Conservation (phyloP, 2,113 vertebrate species). For the Thinocorus orbignyianus region DNA sequence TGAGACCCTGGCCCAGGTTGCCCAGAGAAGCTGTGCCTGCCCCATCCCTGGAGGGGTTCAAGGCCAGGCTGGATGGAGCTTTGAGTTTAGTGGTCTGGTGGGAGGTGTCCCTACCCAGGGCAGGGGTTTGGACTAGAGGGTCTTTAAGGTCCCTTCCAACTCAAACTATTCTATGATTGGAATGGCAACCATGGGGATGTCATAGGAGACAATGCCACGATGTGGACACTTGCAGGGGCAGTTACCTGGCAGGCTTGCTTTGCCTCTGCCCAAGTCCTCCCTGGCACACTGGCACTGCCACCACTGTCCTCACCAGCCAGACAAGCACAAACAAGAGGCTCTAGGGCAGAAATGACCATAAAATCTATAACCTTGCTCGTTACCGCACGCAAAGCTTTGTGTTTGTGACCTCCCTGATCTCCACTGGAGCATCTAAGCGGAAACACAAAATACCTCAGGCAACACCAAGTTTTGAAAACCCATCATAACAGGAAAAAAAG, state of each 20-base stretch:
- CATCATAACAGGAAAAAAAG: not conserved
- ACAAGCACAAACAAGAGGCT: not conserved
- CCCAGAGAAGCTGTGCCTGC: too few relatives aligned
- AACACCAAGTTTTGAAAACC: not conserved
- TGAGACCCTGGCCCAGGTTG: too few relatives aligned
- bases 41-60: too few relatives aligned
- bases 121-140: too few relatives aligned
- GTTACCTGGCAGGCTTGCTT: not conserved
- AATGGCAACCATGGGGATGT: too few relatives aligned
- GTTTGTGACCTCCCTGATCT: not conserved
- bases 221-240: not conserved
- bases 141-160: too few relatives aligned
- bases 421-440: not conserved
- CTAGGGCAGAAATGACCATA: not conserved
- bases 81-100: too few relatives aligned
- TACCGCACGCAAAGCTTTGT: rapidly evolving
- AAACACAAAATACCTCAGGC: not conserved
- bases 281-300: not conserved
- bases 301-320: not conserved
- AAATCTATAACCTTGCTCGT: not conserved
- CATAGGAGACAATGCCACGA: not conserved
- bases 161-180: not conserved
- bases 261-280: not conserved
- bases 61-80: too few relatives aligned
- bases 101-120: too few relatives aligned